phyloP scores from a whole-genome alignment of 2,888 invertebrate species.

The Halictus quadricinctus region DNA sequence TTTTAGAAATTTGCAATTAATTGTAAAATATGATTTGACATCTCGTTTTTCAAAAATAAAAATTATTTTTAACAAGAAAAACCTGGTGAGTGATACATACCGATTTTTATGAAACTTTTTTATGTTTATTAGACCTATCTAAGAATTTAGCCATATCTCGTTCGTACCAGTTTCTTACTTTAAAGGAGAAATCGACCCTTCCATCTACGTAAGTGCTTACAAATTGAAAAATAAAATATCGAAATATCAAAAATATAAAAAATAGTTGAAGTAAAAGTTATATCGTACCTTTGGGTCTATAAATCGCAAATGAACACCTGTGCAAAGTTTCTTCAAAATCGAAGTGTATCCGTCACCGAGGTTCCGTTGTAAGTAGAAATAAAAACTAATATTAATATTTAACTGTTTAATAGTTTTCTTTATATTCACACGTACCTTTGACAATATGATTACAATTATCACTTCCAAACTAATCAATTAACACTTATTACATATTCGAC shows the following conservation, averaged over 20 bases:
- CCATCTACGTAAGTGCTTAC: no score
- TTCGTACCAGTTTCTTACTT: neutral
- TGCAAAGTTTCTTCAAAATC: neutral
- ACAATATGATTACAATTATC: neutral
- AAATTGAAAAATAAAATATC: neutral
- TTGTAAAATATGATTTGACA: no score
- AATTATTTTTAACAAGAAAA: neutral
- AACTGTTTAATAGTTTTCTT: neutral
- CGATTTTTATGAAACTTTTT: neutral
- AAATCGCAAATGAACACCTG: neutral
- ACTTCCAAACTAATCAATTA: slow-evolving; percentile 10
- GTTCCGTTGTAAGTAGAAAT: neutral
- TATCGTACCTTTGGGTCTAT: no score
- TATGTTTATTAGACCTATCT: neutral
- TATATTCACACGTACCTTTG: slow-evolving; percentile 19
- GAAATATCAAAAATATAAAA: neutral
- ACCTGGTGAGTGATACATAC: no score
- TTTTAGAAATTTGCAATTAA: neutral
- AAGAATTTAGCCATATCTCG: neutral
- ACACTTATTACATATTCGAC: neutral
- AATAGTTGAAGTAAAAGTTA: no score
- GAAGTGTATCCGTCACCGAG: neutral
- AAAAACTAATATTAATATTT: neutral
- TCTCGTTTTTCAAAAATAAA: neutral
- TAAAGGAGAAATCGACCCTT: neutral